Evolutionary conservation across 2,113 vertebrate species (phyloP), one percentile per base, ranked within the genome.

Genomic region (Acinonyx jubatus): DNA sequence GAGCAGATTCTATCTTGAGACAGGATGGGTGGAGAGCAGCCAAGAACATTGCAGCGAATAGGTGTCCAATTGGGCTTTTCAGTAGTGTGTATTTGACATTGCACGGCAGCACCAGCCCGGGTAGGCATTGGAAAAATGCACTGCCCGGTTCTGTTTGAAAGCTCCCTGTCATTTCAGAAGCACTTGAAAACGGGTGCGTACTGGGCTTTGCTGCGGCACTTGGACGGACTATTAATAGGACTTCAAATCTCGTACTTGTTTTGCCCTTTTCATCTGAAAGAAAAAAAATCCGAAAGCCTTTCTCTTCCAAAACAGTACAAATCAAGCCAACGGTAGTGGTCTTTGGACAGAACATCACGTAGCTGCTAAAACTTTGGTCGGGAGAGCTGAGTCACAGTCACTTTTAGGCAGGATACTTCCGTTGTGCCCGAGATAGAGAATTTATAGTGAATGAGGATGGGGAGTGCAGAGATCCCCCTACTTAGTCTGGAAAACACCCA

Each of bases 161-260:
- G 93, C 66, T 76, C 94, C 63, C 92, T 97, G 91, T 96, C 96
- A 96, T 93, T 96, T 97, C 96, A 93, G 95, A 94, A 48, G 86
- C 94, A 86, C 93, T 97, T 69, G 88, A 38, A 71, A 48, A 61
- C 1, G 1, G 82, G 89, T 65, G 25, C 41, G 73, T 41, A 21
- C 66, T 16, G 33, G 93, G 63, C 80, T 57, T 91, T 89, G 81
- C 66, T 74, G 45, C 41, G 74, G 33, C 0, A 3, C 61, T 88
- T 78, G 93, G 41, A 41, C n/a, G 27, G 45, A 31, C 89, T 96
- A 90, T 96, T 97, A 82, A 89, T 93, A 95, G 88, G 50, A 89
- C 68, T 74, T 96, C 85, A 95, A 38, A 82, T 73, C 50, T 93
- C 55, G 23, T 38, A 33, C 86, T 92, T 93, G 36, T 16, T 33